Conservation (phyloP, 2,113 vertebrate genomes). For the Sciurus niger region DNA sequence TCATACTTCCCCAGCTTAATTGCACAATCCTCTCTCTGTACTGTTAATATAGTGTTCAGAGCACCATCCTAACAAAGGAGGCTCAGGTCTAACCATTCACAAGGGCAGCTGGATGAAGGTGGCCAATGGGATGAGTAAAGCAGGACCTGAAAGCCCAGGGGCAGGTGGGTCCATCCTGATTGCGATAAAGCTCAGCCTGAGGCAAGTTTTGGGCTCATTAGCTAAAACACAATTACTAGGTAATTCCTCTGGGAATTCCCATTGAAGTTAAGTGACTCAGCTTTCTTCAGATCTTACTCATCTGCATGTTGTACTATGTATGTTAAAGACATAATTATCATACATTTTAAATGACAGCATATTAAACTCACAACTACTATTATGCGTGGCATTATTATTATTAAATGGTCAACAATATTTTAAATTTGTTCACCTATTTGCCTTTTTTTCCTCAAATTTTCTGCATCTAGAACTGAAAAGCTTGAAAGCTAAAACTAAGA, state of each 20-base stretch:
- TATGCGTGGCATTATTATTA: not conserved
- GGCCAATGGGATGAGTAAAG: not conserved
- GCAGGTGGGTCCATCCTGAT: not conserved
- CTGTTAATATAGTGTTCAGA: not conserved
- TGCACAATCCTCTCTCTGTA: not conserved
- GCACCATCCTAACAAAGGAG: not conserved
- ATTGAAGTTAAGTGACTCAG: not conserved
- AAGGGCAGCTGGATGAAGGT: not conserved
- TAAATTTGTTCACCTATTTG: conserved; percentile 17
- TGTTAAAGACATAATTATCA: not conserved
- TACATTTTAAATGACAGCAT: not conserved
- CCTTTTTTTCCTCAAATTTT: not conserved
- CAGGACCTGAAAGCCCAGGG: conserved; percentile 16
- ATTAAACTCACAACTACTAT: not conserved
- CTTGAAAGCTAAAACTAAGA: conserved; percentile 1
- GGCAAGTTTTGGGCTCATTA: not conserved
- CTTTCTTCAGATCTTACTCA: not conserved
- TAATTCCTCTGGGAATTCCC: conserved; percentile 14
- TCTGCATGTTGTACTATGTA: not conserved
- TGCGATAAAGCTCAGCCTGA: conserved; percentile 7
- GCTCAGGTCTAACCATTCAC: not conserved
- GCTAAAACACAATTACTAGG: not conserved
- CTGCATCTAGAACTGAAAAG: not conserved
- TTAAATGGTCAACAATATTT: not conserved
- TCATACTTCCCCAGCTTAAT: not conserved